Evolutionary conservation across 2,888 invertebrate genomes (phyloP), one percentile per base, ranked within the genome.

Genomic region (Alentia gelatinosa): DNA sequence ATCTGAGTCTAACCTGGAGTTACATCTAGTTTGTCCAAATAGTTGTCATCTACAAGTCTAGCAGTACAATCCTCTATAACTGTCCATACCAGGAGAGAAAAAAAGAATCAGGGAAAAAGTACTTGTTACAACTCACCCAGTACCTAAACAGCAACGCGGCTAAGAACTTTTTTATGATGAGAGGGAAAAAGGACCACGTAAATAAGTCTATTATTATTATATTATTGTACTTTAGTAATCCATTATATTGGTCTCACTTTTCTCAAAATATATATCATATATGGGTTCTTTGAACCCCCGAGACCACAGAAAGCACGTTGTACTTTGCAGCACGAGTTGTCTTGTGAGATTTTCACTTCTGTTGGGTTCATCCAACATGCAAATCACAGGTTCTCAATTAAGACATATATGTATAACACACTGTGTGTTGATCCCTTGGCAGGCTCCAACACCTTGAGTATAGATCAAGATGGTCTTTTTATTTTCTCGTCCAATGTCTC

Each of bases 261-360:
- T 39, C 37, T 79, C 37, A 79, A 79, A 79, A 79, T 79, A 79
- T 79, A 79, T 79, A 79, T 79, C 79, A 79, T 79, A 79, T 79
- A 79, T 79, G 79, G 79, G 79, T 79, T 79, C 79, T 79, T 9
- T 23, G 79, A 79, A 79, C 79, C 79, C 15, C 39, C 39, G 79
- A 79, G 79, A 79, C 79, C 79, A 19, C 79, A 4, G 79, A 79
- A 79, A 79, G 79, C 79, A 79, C 79, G n/a, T 39, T 79, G 79
- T 79, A 39, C 79, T 79, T 79, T 19, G 79, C 37, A 79, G 79
- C 79, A 79, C 79, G 39, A 35, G 39, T 79, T 79, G 79, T 79
- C 79, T 79, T 79, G 79, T 35, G 79, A 79, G 79, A 79, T 35
- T 79, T 79, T 79, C 79, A 79, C 79, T 79, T 79, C 39, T 79